These are phyloP conservation scores for Tetramorium parvispinum DNA, from an alignment of 1,140 invertebrate species.

Conservation along the genomic window DNA sequence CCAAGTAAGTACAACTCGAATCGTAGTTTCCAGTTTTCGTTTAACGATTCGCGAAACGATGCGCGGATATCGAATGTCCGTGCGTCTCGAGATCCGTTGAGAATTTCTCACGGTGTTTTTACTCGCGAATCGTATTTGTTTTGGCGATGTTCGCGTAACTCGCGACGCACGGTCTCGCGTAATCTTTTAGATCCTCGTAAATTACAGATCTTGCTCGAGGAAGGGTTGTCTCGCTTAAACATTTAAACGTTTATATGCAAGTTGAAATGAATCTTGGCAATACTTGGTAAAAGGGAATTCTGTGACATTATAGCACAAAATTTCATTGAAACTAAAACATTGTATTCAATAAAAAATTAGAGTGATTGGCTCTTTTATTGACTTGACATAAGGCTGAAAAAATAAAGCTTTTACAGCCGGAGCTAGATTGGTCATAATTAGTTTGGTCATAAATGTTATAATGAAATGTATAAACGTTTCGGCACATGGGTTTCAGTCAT, in stretches of 20 bases:
- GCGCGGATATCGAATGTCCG: background rate
- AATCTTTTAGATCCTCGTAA: background rate
- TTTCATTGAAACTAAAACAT: background rate
- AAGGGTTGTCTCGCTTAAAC: background rate
- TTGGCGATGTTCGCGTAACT: background rate
- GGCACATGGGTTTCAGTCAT: too few relatives aligned
- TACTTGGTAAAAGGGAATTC: background rate
- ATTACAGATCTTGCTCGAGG: background rate
- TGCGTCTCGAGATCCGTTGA: background rate
- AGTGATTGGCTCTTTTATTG: too few relatives aligned
- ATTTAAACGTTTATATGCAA: background rate
- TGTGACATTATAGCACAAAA: background rate
- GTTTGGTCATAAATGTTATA: too few relatives aligned
- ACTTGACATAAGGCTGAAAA: too few relatives aligned
- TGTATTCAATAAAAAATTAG: too few relatives aligned
- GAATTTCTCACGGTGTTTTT: background rate
- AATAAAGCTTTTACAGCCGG: too few relatives aligned
- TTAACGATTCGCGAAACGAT: background rate
- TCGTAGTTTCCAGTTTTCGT: background rate
- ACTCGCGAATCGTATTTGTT: constrained; percentile 1
- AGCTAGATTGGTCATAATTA: too few relatives aligned
- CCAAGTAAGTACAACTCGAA: background rate
- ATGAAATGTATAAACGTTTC: too few relatives aligned
- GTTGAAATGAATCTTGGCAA: background rate
- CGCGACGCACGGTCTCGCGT: background rate